A percentile compares a stretch with the other conserved stretches of the same genome.
phyloP scores from a whole-genome alignment of 2,113 vertebrate genomes.

The Perccottus glenii region DNA sequence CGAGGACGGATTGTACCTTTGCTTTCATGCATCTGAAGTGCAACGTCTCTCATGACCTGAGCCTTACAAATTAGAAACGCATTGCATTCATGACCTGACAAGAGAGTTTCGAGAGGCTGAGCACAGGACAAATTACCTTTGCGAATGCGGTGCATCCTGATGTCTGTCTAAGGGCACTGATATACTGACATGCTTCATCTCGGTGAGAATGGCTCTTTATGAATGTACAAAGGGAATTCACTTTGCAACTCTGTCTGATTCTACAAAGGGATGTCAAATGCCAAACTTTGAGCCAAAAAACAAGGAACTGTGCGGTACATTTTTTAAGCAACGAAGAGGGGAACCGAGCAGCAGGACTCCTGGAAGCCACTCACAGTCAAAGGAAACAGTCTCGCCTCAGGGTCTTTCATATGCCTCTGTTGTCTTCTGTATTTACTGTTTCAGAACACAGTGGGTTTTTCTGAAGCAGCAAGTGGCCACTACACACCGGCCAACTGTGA shows the following conservation, averaged over 20 bases:
- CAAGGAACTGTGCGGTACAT: neutral
- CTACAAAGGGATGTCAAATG: slow-evolving; percentile 11
- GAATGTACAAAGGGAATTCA: slow-evolving; percentile 9
- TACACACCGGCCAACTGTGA: neutral
- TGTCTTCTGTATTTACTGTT: neutral
- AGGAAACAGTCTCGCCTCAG: neutral
- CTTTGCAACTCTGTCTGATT: neutral
- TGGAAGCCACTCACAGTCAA: neutral
- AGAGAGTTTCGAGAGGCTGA: neutral
- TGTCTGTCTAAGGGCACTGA: neutral
- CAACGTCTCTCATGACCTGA: neutral
- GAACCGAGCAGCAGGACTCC: neutral
- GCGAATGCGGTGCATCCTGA: neutral
- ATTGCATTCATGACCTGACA: neutral
- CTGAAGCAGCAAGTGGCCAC: slow-evolving; percentile 1
- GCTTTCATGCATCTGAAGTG: neutral
- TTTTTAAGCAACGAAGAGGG: neutral
- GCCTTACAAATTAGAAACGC: slow-evolving; percentile 1
- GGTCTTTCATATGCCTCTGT: neutral
- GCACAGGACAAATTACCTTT: slow-evolving; percentile 3
- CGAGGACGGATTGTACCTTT: neutral
- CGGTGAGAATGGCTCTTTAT: neutral
- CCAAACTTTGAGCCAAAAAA: slow-evolving; percentile 2
- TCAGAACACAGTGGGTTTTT: neutral
- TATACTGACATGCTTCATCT: neutral